These are phyloP conservation scores for Geotrupes spiniger DNA, from an alignment of 2,888 invertebrate genomes.

Conservation along the genomic window DNA sequence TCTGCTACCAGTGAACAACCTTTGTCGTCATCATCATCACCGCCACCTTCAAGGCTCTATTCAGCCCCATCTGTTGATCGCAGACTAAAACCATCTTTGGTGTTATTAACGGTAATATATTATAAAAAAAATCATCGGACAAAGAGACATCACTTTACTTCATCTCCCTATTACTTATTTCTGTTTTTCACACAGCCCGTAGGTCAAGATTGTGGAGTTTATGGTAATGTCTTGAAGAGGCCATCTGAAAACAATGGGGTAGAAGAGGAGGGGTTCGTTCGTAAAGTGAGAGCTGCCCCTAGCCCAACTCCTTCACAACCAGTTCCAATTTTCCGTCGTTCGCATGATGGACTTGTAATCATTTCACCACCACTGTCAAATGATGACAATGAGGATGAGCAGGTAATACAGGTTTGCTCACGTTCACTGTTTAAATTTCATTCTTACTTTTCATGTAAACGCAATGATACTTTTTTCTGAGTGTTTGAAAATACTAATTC, in stretches of 20 bases:
- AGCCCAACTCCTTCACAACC: slow-evolving; percentile 57
- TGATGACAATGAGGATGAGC: slow-evolving; percentile 26
- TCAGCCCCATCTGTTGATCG: slow-evolving; percentile 61
- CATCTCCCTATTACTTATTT: too few species aligned
- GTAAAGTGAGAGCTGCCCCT: slow-evolving; percentile 50
- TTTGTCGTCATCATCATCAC: slow-evolving; percentile 45
- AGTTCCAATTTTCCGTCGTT: slow-evolving; percentile 44
- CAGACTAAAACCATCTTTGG: slow-evolving; percentile 59
- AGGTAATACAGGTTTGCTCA: slow-evolving; percentile 33
- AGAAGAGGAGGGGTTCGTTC: not conserved
- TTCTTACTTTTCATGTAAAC: too few species aligned
- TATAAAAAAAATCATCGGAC: too few species aligned
- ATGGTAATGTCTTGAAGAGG: slow-evolving; percentile 12
- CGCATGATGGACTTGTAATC: slow-evolving; percentile 41
- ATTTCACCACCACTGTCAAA: too few species aligned
- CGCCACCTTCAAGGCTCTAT: slow-evolving; percentile 47
- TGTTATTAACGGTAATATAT: slow-evolving; percentile 47
- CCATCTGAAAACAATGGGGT: slow-evolving; percentile 1
- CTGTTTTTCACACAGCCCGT: too few species aligned
- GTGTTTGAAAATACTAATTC: too few species aligned
- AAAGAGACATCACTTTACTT: too few species aligned
- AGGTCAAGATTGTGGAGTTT: not conserved
- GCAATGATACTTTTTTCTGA: too few species aligned
- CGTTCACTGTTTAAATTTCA: too few species aligned
- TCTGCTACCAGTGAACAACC: too few species aligned